A percentile compares a stretch with the other conserved stretches of the same genome.
phyloP scores from a whole-genome alignment of 2,797 vertebrate genomes.

The Rhabdomys pumilio region DNA sequence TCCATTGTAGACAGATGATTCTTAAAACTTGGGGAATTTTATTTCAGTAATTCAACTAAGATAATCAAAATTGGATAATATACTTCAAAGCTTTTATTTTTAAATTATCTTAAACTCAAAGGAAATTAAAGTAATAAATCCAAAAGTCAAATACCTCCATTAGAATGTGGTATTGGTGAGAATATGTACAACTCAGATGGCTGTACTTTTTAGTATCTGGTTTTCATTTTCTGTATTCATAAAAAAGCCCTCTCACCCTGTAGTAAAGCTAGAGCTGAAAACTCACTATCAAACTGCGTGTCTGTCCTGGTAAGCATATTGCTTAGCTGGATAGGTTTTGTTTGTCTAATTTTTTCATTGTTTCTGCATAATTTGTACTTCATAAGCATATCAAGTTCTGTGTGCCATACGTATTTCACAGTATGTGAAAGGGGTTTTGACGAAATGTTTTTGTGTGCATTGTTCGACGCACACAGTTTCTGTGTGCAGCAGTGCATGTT shows the following conservation, averaged over 20 bases:
- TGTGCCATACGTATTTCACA: slow-evolving; percentile 88
- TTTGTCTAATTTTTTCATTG: slow-evolving; percentile 89
- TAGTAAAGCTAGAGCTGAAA: slow-evolving; percentile 78
- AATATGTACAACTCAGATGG: slow-evolving; percentile 64
- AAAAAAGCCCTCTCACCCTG: slow-evolving; percentile 79
- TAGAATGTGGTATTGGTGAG: not conserved
- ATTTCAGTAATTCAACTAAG: slow-evolving; percentile 51
- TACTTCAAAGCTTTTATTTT: slow-evolving; percentile 45
- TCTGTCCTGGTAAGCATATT: slow-evolving; percentile 80
- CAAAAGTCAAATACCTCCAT: slow-evolving; percentile 82
- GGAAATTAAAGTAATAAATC: slow-evolving; percentile 71
- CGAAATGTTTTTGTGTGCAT: slow-evolving; percentile 76
- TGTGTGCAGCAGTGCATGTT: slow-evolving; percentile 75
- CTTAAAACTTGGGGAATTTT: slow-evolving; percentile 25
- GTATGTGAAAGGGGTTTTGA: slow-evolving; percentile 75
- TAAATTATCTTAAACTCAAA: slow-evolving; percentile 55
- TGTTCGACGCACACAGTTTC: slow-evolving; percentile 71
- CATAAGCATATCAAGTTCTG: slow-evolving; percentile 88
- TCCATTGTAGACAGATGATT: not conserved
- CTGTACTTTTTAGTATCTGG: slow-evolving; percentile 67
- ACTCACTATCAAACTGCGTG: slow-evolving; percentile 50
- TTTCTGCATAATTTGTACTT: slow-evolving; percentile 88
- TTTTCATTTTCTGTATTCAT: slow-evolving; percentile 71
- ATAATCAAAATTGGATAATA: slow-evolving; percentile 47
- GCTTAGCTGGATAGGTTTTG: slow-evolving; percentile 83